phyloP scores from a whole-genome alignment of 2,113 vertebrate genomes.

The Lamprologus lemairii region DNA sequence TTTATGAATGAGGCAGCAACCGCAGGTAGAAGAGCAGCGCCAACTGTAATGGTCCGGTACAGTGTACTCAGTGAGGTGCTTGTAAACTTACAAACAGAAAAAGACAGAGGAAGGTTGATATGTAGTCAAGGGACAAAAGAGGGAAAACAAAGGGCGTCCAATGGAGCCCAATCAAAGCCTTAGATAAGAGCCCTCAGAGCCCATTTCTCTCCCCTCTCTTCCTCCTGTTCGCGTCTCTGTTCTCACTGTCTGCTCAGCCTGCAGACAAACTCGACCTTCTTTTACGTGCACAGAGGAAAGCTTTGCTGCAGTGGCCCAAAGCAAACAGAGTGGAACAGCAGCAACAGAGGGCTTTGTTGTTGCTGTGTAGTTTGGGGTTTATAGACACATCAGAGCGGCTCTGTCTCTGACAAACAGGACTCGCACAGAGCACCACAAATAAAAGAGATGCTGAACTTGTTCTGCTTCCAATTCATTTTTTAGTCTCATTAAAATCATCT shows the following conservation, averaged over 20 bases:
- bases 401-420: neutral
- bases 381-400: neutral
- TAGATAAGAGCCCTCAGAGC: neutral
- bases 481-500: neutral
- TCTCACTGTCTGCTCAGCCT: conserved; percentile 2
- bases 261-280: neutral
- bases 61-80: neutral
- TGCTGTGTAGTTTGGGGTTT: conserved; percentile 4
- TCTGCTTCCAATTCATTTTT: neutral
- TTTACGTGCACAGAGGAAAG: neutral
- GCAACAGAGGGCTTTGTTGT: conserved; percentile 43
- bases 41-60: neutral
- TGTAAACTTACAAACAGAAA: neutral
- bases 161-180: conserved; percentile 10
- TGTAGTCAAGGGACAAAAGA: neutral
- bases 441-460: neutral
- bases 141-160: neutral
- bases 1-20: neutral
- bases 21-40: neutral
- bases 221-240: neutral
- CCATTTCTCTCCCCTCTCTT: neutral
- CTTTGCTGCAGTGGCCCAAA: conserved; percentile 6
- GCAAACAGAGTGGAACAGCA: conserved; percentile 4
- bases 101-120: neutral
- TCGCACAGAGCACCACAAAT: neutral